Conservation (phyloP, 2,113 vertebrate genomes). For the Scortum barcoo region DNA sequence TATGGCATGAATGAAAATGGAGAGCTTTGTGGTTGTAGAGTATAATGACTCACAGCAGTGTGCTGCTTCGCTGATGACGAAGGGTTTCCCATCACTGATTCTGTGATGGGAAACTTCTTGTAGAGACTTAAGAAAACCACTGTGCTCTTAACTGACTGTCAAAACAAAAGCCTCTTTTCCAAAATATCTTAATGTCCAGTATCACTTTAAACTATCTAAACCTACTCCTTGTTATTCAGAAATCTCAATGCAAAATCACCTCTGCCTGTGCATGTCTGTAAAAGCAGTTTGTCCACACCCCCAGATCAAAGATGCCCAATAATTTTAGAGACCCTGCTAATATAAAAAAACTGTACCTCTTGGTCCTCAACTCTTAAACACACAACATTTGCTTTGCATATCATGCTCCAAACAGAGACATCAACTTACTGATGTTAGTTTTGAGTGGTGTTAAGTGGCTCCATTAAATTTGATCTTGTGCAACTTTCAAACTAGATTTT, state of each 20-base stretch:
- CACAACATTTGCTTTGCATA: not conserved
- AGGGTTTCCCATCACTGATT: conserved; percentile 68
- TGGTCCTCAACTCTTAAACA: not conserved
- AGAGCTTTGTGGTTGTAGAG: conserved; percentile 62
- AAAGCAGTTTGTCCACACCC: not conserved
- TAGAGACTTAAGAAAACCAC: conserved; percentile 51
- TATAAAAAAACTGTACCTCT: not conserved
- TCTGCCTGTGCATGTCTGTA: not conserved
- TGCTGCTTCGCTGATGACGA: conserved; percentile 61
- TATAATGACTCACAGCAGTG: conserved; percentile 68
- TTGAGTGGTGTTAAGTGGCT: conserved; percentile 6
- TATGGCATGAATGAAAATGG: conserved; percentile 68
- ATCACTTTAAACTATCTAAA: conserved; percentile 5
- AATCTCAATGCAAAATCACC: not conserved
- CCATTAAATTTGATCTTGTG: not conserved
- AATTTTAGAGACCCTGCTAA: not conserved
- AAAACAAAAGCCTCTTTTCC: conserved; percentile 56
- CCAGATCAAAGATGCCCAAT: not conserved
- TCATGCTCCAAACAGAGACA: not conserved
- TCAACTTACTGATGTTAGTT: not conserved
- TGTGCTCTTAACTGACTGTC: conserved; percentile 36
- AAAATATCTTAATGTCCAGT: not conserved
- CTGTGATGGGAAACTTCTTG: conserved; percentile 55
- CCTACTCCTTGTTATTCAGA: conserved; percentile 17
- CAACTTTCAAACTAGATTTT: not conserved